Base-by-base conservation (phyloP, 2,113 vertebrate species). In the Toxotes chatareus region DNA sequence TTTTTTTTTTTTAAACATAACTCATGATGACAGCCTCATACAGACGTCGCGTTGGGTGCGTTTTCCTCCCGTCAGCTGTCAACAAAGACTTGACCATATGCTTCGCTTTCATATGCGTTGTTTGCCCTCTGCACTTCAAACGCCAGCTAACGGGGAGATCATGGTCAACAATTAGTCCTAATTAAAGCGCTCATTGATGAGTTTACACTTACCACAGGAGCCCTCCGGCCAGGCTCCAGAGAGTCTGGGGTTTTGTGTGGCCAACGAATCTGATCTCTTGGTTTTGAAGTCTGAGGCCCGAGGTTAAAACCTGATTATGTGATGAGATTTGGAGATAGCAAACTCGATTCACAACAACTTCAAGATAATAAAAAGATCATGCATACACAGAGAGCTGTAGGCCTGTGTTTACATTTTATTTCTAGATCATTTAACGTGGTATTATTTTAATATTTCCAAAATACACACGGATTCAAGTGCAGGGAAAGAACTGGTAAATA, bases 101-200 rank as follows among this genome's bases (percentile, higher is more conserved):
- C 64, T 80, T 78, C 7, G 86, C 86, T 91, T 88, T 91, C 85
- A 89, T 61, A 74, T 86, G 86, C 69, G 31, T 31, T 86, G 92
- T 93, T 93, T 93, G 91, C 85, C 84, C 79, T 91, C 89, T 88
- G 90, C 87, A 96, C 95, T 95, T 97, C 96, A 97, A 97, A 97
- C 91, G 81, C 31, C 79, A 90, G 90, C 92, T 96, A 95, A 97
- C 92, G 86, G 88, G 92, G 92, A 93, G 91, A 95, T 96, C 96
- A 96, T 93, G 94, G 95, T 90, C 91, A 85, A 94, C 96, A 94
- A 95, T 93, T 94, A 94, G 85, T 91, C 91, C 91, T 86, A 94
- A 96, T 95, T 94, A 95, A 94, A 90, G 84, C 79, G 55, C 80
- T 82, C 89, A 93, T 89, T 94, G 92, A 92, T 90, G 89, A 90